A percentile compares a stretch with the other conserved stretches of the same genome.
phyloP scores from a whole-genome alignment of 2,888 invertebrate genomes.

The Cylloceria caligata region DNA sequence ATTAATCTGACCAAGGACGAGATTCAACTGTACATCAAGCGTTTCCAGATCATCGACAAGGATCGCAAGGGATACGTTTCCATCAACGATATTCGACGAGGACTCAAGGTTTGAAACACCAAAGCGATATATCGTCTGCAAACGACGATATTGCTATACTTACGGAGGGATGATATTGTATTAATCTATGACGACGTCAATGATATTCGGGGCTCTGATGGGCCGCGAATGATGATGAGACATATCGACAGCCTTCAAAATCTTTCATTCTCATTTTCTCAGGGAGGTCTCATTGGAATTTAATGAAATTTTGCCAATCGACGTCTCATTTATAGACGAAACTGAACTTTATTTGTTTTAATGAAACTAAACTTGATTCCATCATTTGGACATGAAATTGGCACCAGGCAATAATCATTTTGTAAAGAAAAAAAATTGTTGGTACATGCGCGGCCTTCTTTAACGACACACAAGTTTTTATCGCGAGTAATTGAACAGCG shows the following conservation, averaged over 20 bases:
- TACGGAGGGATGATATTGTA: conserved; percentile 6
- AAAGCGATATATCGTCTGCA: neutral
- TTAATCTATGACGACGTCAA: neutral
- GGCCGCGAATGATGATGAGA: neutral
- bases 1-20: conserved; percentile 97
- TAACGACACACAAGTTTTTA: neutral
- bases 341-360: neutral
- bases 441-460: neutral
- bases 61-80: conserved; percentile 99
- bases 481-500: neutral
- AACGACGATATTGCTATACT: conserved; percentile 13
- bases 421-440: neutral
- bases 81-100: conserved; percentile 97
- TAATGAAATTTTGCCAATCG: neutral
- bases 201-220: neutral
- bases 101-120: conserved; percentile 92
- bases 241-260: neutral
- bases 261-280: conserved; percentile 2
- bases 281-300: neutral
- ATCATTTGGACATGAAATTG: too few species aligned
- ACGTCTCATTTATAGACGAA: neutral
- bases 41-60: conserved; percentile 97
- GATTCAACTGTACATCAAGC: conserved; percentile 96
- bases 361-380: too few species aligned
- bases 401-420: neutral